Evolutionary conservation across 2,888 invertebrate genomes (phyloP), one percentile per base, ranked within the genome.

Genomic region (Penaeus monodon): DNA sequence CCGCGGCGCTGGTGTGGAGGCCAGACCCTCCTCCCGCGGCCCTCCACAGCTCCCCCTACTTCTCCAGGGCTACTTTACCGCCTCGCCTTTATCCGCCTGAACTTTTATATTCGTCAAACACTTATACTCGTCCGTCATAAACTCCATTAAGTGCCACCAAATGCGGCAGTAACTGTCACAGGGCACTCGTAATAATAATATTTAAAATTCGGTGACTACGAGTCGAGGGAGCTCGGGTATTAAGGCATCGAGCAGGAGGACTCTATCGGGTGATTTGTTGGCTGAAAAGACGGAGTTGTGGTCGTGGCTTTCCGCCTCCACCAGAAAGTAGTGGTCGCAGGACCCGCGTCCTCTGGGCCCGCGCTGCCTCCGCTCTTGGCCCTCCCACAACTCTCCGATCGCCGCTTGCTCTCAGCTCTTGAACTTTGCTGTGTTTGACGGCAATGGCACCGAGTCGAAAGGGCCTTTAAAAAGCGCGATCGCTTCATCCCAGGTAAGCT

Each of bases 121-220:
- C 64, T 33, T 57, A 70, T 63, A 74, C 70, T 33, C 83, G 29
- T 63, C 74, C 63, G 27, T 66, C 33, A n/a, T 80, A 74, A 74
- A 73, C 63, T 57, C 49, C 49, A 49, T n/a, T 65, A 79, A 80
- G 66, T 64, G 65, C 38, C 66, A 29, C 76, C 38, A 74, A 78
- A 38, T 29, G 12, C 64, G 64, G 83, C 74, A n/a, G 44, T 83
- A 74, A 83, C 83, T 83, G 83, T 83, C 83, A 49, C 57, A 49
- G 38, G 74, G 33, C 83, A 74, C 83, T 83, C 83, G 74, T 83
- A 83, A 83, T 74, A 83, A 66, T 74, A 83, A 83, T 76, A 83
- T 83, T 83, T 83, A 83, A 74, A 83, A 74, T 83, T 83, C 74
- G 83, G 64, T 76, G 83, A 83, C 83, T 74, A 29, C 70, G 73